phyloP scores from a whole-genome alignment of 2,797 vertebrate genomes.

The Thripadectes ignobilis region DNA sequence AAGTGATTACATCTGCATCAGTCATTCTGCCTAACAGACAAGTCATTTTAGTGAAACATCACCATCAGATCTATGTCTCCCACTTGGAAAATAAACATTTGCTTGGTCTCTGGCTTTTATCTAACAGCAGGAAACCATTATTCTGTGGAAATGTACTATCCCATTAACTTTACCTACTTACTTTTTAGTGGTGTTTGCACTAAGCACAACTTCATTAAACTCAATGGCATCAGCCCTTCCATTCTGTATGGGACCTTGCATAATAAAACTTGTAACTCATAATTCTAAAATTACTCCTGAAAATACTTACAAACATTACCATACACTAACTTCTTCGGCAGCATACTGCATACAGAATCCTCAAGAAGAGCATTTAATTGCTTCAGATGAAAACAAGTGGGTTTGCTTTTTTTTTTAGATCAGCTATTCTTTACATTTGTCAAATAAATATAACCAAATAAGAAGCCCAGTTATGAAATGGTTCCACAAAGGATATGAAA shows the following conservation, averaged over 20 bases:
- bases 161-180: slow-evolving; percentile 49
- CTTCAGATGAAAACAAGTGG: slow-evolving; percentile 12
- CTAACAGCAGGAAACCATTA: slow-evolving; percentile 56
- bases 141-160: slow-evolving; percentile 45
- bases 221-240: not conserved
- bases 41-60: slow-evolving; percentile 12
- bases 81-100: slow-evolving; percentile 61
- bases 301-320: slow-evolving; percentile 14
- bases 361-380: not conserved
- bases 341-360: not conserved
- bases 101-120: slow-evolving; percentile 55
- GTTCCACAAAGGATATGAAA: slow-evolving; percentile 4
- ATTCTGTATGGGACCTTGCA: not conserved
- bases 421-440: not conserved
- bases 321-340: slow-evolving; percentile 1
- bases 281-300: slow-evolving; percentile 2
- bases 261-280: not conserved
- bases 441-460: not conserved
- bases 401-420: not conserved
- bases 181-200: not conserved
- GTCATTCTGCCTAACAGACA: slow-evolving; percentile 46
- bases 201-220: slow-evolving; percentile 50
- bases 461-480: not conserved
- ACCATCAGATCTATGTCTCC: slow-evolving; percentile 45
- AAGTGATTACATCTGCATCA: slow-evolving; percentile 65